phyloP scores from a whole-genome alignment of 2,888 invertebrate species.

The Amphimallon solstitiale region DNA sequence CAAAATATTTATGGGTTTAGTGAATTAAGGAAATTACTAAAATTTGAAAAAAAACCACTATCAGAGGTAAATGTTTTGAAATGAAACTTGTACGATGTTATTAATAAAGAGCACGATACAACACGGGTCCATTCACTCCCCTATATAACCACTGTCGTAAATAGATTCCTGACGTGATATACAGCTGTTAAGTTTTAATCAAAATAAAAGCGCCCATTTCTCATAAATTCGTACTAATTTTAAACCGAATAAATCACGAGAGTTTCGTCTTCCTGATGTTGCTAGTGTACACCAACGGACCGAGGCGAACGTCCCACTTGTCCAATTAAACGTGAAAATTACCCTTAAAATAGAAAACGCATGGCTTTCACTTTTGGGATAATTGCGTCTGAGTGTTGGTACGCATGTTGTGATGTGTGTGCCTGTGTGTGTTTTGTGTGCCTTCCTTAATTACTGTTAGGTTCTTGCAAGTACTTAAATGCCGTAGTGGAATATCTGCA shows the following conservation, averaged over 20 bases:
- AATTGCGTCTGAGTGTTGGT: neutral
- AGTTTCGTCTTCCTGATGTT: slow-evolving; percentile 29
- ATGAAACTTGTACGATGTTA: no score
- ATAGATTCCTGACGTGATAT: slow-evolving; percentile 34
- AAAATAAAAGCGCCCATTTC: slow-evolving; percentile 47
- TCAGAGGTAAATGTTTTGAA: no score
- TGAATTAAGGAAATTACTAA: no score
- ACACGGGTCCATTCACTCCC: no score
- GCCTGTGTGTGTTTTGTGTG: slow-evolving; percentile 3
- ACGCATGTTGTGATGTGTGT: slow-evolving; percentile 2
- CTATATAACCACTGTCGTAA: slow-evolving; percentile 6
- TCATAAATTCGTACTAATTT: slow-evolving; percentile 47
- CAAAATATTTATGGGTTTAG: no score
- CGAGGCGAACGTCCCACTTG: neutral
- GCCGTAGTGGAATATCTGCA: neutral
- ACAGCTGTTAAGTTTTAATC: slow-evolving; percentile 48
- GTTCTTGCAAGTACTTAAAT: no score
- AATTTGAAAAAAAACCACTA: no score
- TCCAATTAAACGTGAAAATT: slow-evolving; percentile 36
- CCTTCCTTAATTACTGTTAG: slow-evolving; percentile 1
- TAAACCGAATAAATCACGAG: slow-evolving; percentile 45
- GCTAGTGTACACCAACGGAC: neutral
- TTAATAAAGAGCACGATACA: no score
- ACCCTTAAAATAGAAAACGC: slow-evolving; percentile 42
- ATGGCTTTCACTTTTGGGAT: neutral